phyloP scores from a whole-genome alignment of 2,888 invertebrate species.

The Melipona bicolor region DNA sequence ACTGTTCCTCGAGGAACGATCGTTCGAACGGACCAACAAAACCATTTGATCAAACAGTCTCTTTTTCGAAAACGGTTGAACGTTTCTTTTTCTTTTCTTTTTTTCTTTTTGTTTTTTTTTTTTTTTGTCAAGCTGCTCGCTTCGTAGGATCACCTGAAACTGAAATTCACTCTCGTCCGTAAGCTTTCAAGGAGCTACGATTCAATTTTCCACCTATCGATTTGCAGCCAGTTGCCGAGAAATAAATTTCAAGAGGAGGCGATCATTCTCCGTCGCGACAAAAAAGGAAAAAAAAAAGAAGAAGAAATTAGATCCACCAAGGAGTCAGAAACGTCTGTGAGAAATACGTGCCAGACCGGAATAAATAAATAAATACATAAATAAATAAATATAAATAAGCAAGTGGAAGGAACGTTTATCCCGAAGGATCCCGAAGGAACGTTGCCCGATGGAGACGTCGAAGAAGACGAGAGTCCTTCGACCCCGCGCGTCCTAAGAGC shows the following conservation, averaged over 20 bases:
- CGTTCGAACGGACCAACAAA: background rate
- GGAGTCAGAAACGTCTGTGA: background rate
- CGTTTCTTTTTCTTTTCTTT: too few relatives aligned
- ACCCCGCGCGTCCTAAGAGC: background rate
- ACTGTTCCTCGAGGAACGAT: background rate
- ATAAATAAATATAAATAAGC: background rate
- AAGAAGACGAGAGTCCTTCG: background rate
- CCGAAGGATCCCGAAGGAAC: conserved; percentile 1
- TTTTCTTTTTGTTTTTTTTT: too few relatives aligned
- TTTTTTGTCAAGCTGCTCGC: too few relatives aligned
- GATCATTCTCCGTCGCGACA: background rate
- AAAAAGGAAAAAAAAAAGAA: background rate
- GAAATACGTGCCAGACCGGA: background rate
- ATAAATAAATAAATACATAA: background rate
- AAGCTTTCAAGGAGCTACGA: background rate
- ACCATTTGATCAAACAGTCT: too few relatives aligned
- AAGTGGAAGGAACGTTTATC: background rate
- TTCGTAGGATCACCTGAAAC: too few relatives aligned
- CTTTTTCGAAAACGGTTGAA: background rate
- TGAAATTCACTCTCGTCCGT: background rate
- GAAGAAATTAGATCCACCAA: background rate
- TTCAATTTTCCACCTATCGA: background rate
- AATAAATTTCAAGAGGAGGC: conserved; percentile 1
- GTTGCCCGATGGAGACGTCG: background rate
- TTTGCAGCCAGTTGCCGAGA: background rate